Base-by-base conservation (phyloP, 2,888 invertebrate species). In the Oscheius sp. region DNA sequence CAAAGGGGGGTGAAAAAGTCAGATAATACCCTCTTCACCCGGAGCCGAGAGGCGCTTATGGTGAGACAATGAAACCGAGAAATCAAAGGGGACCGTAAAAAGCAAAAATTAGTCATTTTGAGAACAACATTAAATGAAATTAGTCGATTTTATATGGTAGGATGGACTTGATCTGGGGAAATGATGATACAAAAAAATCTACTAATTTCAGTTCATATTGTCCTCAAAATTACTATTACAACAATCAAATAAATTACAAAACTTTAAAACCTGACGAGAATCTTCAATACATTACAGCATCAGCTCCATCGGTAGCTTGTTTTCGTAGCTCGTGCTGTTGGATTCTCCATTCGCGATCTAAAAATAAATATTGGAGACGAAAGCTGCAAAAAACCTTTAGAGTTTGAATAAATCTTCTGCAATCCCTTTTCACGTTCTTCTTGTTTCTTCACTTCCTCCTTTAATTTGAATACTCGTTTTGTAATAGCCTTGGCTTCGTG, bases 401-500 rank as follows among this genome's bases (percentile, higher is more conserved):
- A 89, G 73, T 92, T 91, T 0, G 92, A 91, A 87, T 92, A 97
- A 81, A 91, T 91, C 72, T 91, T 90, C 89, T 98, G 97, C 57
- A 97, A 89, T 69, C 91, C 91, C 81, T 92, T 92, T 87, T 98
- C 97, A 67, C 96, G 95, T 95, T 65, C 53, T 64, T 82, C 76
- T 58, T 80, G 80, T n/a, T 70, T 73, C 17, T 45, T 33, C 17
- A 82, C 82, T 69, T 84, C 84, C 25, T 78, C 73, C 52, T 71
- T 78, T 33, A 84, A 70, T 37, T 74, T 71, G 45, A 75, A 69
- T 23, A 82, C 76, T 25, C 84, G 88, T 85, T 97, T 96, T 69
- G 95, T 90, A 80, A 92, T 91, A 8, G 93, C 92, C 85, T 94
- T 94, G 86, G 97, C 95, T 64, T 93, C 92, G 87, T 96, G 95